Conservation (phyloP, 2,113 vertebrate species). For the Perca schrenkii region DNA sequence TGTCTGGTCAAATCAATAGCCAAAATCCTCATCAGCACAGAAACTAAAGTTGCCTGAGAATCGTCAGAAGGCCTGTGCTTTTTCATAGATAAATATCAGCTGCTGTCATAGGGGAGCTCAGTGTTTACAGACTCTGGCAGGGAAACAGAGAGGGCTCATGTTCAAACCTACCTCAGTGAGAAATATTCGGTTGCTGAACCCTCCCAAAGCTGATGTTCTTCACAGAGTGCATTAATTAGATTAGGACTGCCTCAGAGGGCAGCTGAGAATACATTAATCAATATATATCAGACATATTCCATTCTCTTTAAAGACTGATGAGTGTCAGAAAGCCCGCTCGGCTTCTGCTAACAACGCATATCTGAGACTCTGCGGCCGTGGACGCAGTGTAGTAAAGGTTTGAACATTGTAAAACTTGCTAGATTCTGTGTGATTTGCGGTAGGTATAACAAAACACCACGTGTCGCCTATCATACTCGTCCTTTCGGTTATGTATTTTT, state of each 20-base stretch:
- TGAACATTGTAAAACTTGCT: not conserved
- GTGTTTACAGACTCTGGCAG: slow-evolving; percentile 64
- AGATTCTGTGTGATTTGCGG: not conserved
- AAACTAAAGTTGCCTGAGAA: slow-evolving; percentile 46
- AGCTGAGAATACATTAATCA: slow-evolving; percentile 49
- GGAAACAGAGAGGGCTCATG: slow-evolving; percentile 49
- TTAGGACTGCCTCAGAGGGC: slow-evolving; percentile 31
- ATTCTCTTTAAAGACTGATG: slow-evolving; percentile 47
- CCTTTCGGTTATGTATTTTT: not conserved
- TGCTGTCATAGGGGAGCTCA: slow-evolving; percentile 47
- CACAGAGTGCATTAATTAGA: slow-evolving; percentile 59
- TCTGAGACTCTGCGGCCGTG: slow-evolving; percentile 1
- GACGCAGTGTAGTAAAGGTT: not conserved
- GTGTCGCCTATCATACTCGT: not conserved
- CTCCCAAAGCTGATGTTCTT: slow-evolving; percentile 35
- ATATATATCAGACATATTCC: slow-evolving; percentile 27
- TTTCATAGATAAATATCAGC: slow-evolving; percentile 74
- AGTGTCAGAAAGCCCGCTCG: slow-evolving; percentile 4
- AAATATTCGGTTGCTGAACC: slow-evolving; percentile 43
- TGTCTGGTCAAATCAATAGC: slow-evolving; percentile 36
- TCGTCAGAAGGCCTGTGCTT: slow-evolving; percentile 45
- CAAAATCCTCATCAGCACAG: slow-evolving; percentile 57
- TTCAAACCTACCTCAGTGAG: slow-evolving; percentile 35
- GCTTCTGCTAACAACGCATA: not conserved
- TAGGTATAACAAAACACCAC: not conserved